Evolutionary conservation across 1,140 invertebrate genomes (phyloP), one percentile per base, ranked within the genome.

Genomic region (Drosophila neocordata): DNA sequence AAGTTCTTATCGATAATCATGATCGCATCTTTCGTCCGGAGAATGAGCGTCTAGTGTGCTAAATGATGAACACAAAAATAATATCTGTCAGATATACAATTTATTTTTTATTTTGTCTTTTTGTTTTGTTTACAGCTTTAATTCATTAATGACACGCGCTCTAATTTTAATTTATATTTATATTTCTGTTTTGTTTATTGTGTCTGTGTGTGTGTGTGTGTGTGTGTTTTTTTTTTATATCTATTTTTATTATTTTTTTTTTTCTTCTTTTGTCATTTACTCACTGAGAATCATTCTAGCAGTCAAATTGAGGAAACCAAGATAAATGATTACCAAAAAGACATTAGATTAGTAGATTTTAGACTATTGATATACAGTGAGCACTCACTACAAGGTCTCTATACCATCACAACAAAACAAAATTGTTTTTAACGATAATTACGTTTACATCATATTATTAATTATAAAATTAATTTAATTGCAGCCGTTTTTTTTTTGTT

Each of bases 1-100:
- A 91, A 77, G 74, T 91, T 44, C 65, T 91, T 34, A 91, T 91
- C 35, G 90, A 91, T 74, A 91, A 90, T 69, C 90, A 90, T 8
- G 88, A 88, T 6, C 75, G 77, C 34, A 90, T 91, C 71, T 91
- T 91, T 66, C 73, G 83, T 31, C 74, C 74, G 18, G 83, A 81
- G 7, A 90, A 90, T 34, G 90, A 91, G 69, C 90, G 90, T 57
- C 73, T 91, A 20, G 89, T 91, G 31, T 84, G 77, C 65, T 90
- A 73, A 67, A 31, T 24, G 4, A 31, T 24, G 27, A 31, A 6
- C 27, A 31, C 27, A 31, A 31, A 1, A 31, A 31, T 6, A 31
- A 37, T 41, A 35, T 67, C 63, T 73, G 63, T 63, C 69, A 53
- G 20, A 65, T 35, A 31, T 52, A 53, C 11, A 58, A 63, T 52